Percentiles rank a stretch among this genome's conserved stretches.
Conservation (phyloP, 2,113 vertebrate genomes). For the Columba livia region DNA sequence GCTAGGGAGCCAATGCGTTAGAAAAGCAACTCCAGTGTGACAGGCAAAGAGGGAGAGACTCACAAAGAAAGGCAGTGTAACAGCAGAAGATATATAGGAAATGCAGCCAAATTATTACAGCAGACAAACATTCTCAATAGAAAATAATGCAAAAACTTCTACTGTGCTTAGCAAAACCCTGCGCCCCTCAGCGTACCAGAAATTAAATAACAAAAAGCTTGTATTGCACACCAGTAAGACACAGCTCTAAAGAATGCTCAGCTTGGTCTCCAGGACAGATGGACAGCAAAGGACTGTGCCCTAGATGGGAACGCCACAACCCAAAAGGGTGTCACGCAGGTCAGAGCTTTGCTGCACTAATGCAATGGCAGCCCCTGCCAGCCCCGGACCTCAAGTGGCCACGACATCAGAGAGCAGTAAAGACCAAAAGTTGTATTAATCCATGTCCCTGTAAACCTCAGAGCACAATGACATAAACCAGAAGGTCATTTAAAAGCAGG, state of each 20-base stretch:
- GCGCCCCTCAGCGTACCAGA: not conserved
- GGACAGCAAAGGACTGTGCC: not conserved
- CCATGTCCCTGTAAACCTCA: not conserved
- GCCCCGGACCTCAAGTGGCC: not conserved
- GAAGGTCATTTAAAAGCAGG: not conserved
- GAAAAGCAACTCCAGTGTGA: slow-evolving; percentile 52
- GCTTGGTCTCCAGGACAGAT: not conserved
- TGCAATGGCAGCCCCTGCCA: not conserved
- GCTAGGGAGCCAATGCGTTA: slow-evolving; percentile 43
- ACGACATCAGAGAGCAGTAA: not conserved
- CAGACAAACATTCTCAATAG: slow-evolving; percentile 46
- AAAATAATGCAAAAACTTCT: slow-evolving; percentile 56
- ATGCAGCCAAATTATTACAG: slow-evolving; percentile 54
- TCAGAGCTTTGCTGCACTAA: not conserved
- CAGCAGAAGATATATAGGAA: slow-evolving; percentile 41
- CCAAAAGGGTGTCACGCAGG: not conserved
- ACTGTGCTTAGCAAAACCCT: slow-evolving; percentile 1
- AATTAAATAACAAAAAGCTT: not conserved
- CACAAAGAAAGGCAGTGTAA: slow-evolving; percentile 60
- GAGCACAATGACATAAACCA: not conserved
- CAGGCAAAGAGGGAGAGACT: slow-evolving; percentile 10
- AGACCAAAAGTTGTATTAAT: not conserved
- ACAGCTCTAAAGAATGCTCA: not conserved
- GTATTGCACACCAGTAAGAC: not conserved
- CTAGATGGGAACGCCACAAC: not conserved